Evolutionary conservation across 1,140 invertebrate species (phyloP), one percentile per base, ranked within the genome.

Genomic region (Colletes gigas): DNA sequence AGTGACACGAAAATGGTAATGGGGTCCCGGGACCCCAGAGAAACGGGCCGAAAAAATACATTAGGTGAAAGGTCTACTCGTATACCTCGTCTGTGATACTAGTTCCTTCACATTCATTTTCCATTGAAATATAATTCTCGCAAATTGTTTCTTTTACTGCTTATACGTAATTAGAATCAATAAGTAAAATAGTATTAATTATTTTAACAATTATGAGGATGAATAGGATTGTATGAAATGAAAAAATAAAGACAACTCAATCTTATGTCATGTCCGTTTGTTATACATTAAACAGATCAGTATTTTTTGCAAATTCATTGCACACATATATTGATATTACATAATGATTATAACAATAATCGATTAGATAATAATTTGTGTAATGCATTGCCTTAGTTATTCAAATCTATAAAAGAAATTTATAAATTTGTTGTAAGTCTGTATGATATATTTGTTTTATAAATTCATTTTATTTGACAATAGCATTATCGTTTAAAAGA

Each of bases 251-350:
- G 55, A 44, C 6, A n/a, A 39, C 52, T 71, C 44, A 75, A 50
- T 80, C 44, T 83, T 68, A 68, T 70, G 72, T 60, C 14, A 79
- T 47, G 47, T 30, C 30, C 30, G 60, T 84, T 60, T 83, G 65
- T 72, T 75, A 81, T 63, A 83, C 55, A 72, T 82, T 47, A 82
- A 79, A 85, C 52, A 77, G 62, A 86, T 82, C 62, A 62, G 39
- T 54, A 67, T 68, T 68, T 62, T 59, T 72, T 72, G 54, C 39
- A 78, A 47, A 68, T 78, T 74, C 54, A 81, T 84, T 72, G 57
- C 59, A 73, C 74, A 57, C 19, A 57, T 82, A 86, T 50, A 67
- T 71, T 41, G 60, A 73, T 69, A 65, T 79, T 83, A 81, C 17
- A 57, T 85, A 81, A 85, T n/a, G 44, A 70, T 81, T 72, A 77